A percentile compares a stretch with the other conserved stretches of the same genome.
These are phyloP conservation scores for Catharus minimus DNA, from an alignment of 2,113 vertebrate genomes.

Conservation along the genomic window DNA sequence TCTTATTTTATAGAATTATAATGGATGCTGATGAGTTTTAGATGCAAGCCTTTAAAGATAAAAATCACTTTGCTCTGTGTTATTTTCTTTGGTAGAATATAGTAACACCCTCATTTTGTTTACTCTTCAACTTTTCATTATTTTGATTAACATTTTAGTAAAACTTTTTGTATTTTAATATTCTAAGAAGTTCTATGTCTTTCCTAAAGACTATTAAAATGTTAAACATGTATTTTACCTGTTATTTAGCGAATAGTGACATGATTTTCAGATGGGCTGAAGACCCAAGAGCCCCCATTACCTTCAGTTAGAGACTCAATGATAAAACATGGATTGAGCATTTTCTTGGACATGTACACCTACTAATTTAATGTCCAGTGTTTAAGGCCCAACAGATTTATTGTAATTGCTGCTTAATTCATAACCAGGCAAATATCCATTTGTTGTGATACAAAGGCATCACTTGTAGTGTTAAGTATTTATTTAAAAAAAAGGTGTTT, in stretches of 20 bases:
- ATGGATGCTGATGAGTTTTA: slow-evolving; percentile 23
- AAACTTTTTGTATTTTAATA: not conserved
- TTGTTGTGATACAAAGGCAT: not conserved
- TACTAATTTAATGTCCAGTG: not conserved
- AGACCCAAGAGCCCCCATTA: not conserved
- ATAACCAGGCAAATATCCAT: not conserved
- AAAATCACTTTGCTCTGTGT: not conserved
- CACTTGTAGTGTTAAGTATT: not conserved
- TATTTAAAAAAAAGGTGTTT: not conserved
- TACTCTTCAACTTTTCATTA: not conserved
- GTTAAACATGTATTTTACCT: not conserved
- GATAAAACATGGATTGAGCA: not conserved
- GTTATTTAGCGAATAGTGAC: not conserved
- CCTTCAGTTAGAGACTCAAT: not conserved
- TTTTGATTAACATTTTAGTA: not conserved
- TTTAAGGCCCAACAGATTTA: not conserved
- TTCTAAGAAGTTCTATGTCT: not conserved
- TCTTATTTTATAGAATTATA: slow-evolving; percentile 52
- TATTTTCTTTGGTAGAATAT: not conserved
- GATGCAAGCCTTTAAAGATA: slow-evolving; percentile 13
- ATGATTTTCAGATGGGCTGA: not conserved
- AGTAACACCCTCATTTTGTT: not conserved
- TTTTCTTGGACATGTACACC: not conserved
- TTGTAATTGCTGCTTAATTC: not conserved
- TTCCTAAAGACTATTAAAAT: not conserved